phyloP scores from a whole-genome alignment of 2,113 vertebrate species.

The Stictonetta naevosa region DNA sequence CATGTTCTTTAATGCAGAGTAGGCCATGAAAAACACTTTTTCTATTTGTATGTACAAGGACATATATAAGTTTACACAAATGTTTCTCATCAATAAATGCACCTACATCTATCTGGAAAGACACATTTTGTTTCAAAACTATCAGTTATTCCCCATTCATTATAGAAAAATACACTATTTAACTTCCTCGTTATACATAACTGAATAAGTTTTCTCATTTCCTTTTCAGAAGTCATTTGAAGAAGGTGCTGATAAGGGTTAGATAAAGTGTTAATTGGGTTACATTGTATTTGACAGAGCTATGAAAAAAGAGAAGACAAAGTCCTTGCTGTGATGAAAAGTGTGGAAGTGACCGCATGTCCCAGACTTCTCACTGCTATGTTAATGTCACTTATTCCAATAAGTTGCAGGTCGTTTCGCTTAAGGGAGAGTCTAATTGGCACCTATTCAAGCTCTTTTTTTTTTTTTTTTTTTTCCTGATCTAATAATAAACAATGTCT shows the following conservation, averaged over 20 bases:
- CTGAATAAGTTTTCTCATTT: neutral
- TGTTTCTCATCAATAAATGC: neutral
- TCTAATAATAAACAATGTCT: neutral
- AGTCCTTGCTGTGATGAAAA: neutral
- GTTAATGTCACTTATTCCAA: neutral
- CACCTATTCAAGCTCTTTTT: neutral
- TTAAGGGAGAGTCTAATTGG: neutral
- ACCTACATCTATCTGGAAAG: neutral
- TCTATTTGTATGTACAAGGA: neutral
- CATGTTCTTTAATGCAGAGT: neutral
- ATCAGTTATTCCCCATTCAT: neutral
- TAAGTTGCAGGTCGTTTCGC: neutral
- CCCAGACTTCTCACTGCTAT: neutral
- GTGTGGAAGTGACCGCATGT: neutral
- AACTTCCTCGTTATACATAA: neutral
- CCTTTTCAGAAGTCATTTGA: neutral
- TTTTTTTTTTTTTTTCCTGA: neutral
- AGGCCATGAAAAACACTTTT: neutral
- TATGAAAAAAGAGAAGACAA: neutral
- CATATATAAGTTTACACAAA: neutral
- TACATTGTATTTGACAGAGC: neutral
- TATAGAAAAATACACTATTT: neutral
- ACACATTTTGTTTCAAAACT: neutral
- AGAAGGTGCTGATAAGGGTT: conserved; percentile 19
- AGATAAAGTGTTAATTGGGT: conserved; percentile 27